Evolutionary conservation across 2,888 invertebrate species (phyloP).

Genomic region (Eupithecia vulgata): DNA sequence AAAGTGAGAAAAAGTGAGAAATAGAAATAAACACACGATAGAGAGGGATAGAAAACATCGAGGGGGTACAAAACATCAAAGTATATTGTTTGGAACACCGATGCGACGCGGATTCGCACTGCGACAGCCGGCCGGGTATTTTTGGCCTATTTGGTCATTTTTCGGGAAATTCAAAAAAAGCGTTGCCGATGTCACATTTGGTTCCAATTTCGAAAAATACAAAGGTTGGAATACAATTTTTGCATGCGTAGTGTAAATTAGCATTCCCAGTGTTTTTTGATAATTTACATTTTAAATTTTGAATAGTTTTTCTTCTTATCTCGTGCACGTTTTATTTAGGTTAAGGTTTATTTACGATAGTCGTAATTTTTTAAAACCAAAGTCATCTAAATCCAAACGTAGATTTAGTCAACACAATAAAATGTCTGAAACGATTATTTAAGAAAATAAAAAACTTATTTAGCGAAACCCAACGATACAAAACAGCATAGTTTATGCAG

Average conservation of each 20-base stretch:
- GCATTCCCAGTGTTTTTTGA: neutral
- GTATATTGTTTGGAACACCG: constrained; percentile 76
- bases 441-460: neutral
- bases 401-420: neutral
- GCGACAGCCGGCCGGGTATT: constrained; percentile 79
- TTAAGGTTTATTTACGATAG: neutral
- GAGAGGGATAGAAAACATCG: constrained; percentile 64
- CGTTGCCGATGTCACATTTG: constrained; percentile 16
- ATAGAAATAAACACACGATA: constrained; percentile 75
- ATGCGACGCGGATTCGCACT: constrained; percentile 74
- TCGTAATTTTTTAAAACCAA: neutral
- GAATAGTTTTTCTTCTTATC: neutral
- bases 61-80: constrained; percentile 67
- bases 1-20: constrained; percentile 81
- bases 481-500: constrained; percentile 8
- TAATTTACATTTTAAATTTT: neutral
- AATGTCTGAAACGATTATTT: neutral
- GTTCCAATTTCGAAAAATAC: constrained; percentile 13
- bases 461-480: neutral
- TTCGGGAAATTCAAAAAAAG: constrained; percentile 3
- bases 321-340: neutral
- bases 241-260: neutral
- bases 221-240: neutral
- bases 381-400: neutral
- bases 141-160: constrained; percentile 58